Conservation (phyloP, 2,113 vertebrate genomes). For the Grantiella picta region DNA sequence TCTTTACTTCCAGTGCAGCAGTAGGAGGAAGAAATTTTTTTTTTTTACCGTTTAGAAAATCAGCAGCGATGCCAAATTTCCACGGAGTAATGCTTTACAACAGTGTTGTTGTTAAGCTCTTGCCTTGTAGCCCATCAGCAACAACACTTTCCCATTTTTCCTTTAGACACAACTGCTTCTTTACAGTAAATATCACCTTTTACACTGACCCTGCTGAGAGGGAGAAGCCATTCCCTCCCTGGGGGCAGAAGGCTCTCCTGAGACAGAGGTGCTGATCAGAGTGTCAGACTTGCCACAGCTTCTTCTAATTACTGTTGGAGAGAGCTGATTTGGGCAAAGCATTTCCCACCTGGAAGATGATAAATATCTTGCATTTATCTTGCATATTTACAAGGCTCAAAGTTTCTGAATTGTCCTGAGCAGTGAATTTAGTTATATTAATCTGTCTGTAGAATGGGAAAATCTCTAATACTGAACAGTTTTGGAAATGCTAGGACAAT, state of each 20-base stretch:
- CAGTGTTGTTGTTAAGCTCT: neutral
- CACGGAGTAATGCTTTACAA: neutral
- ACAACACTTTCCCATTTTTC: neutral
- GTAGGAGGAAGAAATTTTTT: neutral
- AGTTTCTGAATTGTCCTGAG: neutral
- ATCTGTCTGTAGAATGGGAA: neutral
- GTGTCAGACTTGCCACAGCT: neutral
- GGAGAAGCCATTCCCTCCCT: neutral
- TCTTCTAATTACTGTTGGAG: neutral
- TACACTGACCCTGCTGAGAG: neutral
- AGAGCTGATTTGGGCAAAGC: neutral
- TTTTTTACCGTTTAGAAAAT: neutral
- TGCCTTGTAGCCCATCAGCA: neutral
- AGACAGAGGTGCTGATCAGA: neutral
- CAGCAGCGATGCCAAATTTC: neutral
- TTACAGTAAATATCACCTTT: neutral
- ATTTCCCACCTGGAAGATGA: neutral
- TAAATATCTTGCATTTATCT: neutral
- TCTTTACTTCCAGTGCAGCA: neutral
- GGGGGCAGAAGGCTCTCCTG: neutral
- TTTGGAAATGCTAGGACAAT: neutral
- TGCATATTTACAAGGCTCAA: neutral
- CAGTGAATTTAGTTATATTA: neutral
- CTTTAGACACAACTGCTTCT: neutral
- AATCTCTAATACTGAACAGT: neutral